Evolutionary conservation across 1,140 invertebrate species (phyloP).

Genomic region (Xylocopa sonorina): DNA sequence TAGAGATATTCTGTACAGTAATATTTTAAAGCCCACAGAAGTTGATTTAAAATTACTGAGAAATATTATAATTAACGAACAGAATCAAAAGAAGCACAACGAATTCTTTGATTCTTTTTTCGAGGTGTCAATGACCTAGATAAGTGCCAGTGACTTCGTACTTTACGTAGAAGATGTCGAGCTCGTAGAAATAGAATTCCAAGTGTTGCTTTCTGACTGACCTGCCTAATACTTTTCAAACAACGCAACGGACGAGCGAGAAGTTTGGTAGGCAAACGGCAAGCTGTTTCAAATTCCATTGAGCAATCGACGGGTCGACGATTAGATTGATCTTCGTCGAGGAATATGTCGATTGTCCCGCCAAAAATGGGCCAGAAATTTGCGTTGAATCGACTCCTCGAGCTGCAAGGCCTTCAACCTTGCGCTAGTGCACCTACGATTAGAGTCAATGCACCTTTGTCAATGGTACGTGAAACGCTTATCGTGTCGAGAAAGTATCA

Average conservation of each 20-base stretch:
- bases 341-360: conserved; percentile 50
- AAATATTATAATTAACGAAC: neutral
- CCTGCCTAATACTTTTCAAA: conserved; percentile 48
- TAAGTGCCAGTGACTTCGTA: conserved; percentile 18
- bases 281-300: neutral
- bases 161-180: conserved; percentile 20
- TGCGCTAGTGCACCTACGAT: conserved; percentile 9
- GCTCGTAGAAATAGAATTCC: conserved; percentile 29
- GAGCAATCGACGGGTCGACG: neutral
- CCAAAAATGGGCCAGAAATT: conserved; percentile 62
- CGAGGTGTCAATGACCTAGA: conserved; percentile 49
- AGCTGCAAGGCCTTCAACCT: conserved; percentile 43
- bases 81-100: neutral
- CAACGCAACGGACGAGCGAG: too few species aligned
- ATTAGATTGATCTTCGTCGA: conserved; percentile 27
- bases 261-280: too few species aligned
- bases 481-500: neutral
- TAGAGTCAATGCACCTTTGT: conserved; percentile 55
- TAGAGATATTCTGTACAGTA: too few species aligned
- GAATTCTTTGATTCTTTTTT: conserved; percentile 8
- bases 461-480: conserved; percentile 8
- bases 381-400: conserved; percentile 60
- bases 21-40: too few species aligned
- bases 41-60: too few species aligned
- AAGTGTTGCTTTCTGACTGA: conserved; percentile 36